phyloP scores from a whole-genome alignment of 2,797 vertebrate genomes.

The Pelochelys cantorii region DNA sequence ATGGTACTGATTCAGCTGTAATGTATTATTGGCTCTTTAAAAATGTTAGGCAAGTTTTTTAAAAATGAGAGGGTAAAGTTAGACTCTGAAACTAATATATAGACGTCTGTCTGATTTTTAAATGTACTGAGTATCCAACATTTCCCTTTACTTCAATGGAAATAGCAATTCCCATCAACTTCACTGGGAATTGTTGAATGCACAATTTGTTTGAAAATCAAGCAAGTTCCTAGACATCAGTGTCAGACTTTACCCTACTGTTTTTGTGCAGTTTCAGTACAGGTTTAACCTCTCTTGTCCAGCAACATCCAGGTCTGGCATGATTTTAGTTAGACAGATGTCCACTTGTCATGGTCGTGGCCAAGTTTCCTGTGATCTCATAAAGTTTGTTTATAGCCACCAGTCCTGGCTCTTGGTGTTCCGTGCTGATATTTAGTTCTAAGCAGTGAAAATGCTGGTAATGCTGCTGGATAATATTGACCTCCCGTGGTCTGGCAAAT shows the following conservation, averaged over 20 bases:
- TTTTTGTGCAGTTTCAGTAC: neutral
- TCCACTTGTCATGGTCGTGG: too few relatives aligned
- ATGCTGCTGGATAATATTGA: too few relatives aligned
- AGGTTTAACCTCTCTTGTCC: too few relatives aligned
- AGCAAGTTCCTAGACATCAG: neutral
- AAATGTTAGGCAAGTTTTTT: neutral
- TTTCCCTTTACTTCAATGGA: neutral
- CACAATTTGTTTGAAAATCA: neutral
- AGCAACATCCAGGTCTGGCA: too few relatives aligned
- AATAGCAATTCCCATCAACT: neutral
- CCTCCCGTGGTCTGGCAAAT: too few relatives aligned
- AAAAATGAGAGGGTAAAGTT: neutral
- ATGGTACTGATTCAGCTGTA: neutral
- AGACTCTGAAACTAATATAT: neutral
- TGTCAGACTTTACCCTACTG: neutral
- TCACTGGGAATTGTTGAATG: neutral
- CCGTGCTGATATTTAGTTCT: too few relatives aligned
- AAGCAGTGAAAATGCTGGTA: too few relatives aligned
- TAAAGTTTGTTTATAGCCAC: too few relatives aligned
- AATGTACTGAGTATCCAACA: neutral
- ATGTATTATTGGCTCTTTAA: neutral
- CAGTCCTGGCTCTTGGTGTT: too few relatives aligned
- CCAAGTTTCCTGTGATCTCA: too few relatives aligned
- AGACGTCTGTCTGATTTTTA: neutral
- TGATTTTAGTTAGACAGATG: too few relatives aligned